Base-by-base conservation (phyloP, 2,797 vertebrate species). In the Myotis pilosus region DNA sequence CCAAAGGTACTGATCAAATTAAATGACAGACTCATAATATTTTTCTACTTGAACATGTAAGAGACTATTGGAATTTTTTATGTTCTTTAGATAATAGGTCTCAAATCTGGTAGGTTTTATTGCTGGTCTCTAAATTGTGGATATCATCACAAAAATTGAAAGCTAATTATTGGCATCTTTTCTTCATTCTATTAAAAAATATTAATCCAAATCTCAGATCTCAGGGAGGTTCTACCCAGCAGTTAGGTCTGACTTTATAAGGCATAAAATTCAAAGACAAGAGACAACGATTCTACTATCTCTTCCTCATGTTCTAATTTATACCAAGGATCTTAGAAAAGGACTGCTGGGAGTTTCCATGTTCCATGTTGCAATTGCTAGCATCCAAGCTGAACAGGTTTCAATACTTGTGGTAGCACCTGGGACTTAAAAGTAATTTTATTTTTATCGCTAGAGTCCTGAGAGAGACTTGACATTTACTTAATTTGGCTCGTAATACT, bases 391-490 rank as follows among this genome's bases (percentile, higher is more conserved):
- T 72, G 71, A 95, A 84, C 16, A 91, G n/a, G 33, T 53, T 92
- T 81, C 28, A 78, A 53, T 55, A 33, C 1, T 93, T 94, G 51
- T 76, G 41, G 11, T 30, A 87, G n/a, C 16, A 91, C 68, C 44
- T 80, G 28, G n/a, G 22, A 11, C 23, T 89, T 92, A 47, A 91
- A 87, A 95, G 1, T 66, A 47, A 64, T 83, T 41, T 6, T 33
- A 93, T 74, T 87, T 78, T 69, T 51, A 71, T 94, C 49, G 60
- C 53, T 69, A n/a, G 80, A 82, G 41, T 83, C n/a, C 57, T 87
- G 62, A 93, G 16, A 92, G 20, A 93, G 22, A 88, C 33, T 89
- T 94, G 68, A 76, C 51, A 69, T 95, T 95, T 95, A 69, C 41
- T 87, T 80, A 88, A 85, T 93, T 64, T 86, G 10, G 12, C 51